phyloP scores from a whole-genome alignment of 2,113 vertebrate genomes.

The Nettapus auritus region DNA sequence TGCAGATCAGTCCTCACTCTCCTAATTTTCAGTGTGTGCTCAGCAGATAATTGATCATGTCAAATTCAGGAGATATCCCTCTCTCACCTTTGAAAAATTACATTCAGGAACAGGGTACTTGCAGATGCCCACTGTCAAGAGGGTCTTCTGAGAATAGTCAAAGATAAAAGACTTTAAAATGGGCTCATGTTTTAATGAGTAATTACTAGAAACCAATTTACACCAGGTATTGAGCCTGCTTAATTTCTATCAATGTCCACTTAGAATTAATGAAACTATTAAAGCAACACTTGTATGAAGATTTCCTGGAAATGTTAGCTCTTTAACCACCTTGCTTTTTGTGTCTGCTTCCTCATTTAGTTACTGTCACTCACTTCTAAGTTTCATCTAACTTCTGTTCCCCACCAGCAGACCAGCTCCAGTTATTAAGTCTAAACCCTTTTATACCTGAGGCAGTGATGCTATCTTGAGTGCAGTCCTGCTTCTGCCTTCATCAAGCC shows the following conservation, averaged over 20 bases:
- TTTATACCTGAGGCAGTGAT: background rate
- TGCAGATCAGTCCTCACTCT: background rate
- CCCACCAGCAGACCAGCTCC: background rate
- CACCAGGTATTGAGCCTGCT: background rate
- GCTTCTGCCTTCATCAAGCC: background rate
- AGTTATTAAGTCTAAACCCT: background rate
- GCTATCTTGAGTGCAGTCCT: background rate
- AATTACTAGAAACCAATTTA: background rate
- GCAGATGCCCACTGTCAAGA: background rate
- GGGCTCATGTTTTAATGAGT: background rate
- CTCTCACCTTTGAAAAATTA: background rate
- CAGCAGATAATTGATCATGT: background rate
- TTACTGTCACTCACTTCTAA: background rate
- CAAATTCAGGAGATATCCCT: background rate
- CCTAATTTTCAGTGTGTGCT: background rate
- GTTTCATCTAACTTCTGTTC: background rate
- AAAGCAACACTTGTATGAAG: background rate
- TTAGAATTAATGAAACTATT: background rate
- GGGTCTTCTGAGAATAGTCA: background rate
- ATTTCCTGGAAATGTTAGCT: background rate
- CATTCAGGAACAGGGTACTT: background rate
- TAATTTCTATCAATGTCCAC: background rate
- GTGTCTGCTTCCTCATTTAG: background rate
- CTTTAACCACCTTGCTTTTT: background rate
- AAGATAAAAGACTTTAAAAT: background rate